Evolutionary conservation across 2,113 vertebrate species (phyloP), one percentile per base, ranked within the genome.

Genomic region (Equus przewalskii): DNA sequence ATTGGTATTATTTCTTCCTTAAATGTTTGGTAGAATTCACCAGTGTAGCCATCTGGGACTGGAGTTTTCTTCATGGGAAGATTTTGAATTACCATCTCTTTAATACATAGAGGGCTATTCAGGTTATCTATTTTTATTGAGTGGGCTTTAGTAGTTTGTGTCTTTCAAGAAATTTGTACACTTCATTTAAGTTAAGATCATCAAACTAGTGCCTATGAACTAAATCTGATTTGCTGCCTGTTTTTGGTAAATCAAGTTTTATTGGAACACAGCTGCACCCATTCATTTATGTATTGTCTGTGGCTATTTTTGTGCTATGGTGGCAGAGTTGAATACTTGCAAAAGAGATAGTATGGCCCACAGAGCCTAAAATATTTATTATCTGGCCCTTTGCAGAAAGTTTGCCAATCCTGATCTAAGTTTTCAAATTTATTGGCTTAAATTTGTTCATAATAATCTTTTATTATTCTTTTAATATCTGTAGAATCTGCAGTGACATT

Each of bases 201-300:
- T 88, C 51, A 15, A 26, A 54, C 65, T 75, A 49, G 24, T 94
- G 33, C 33, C 46, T 16, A 36, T 83, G 28, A 92, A 3, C 62
- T 87, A 62, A 67, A 46, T 62, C 12, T 62, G 54, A 11, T 67
- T 88, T 78, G 24, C 60, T 76, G 58, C 28, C 44, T 83, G 4
- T 26, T 95, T 89, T 83, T 91, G 81, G 44, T 83, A 64, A 65
- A 60, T 91, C 33, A 49, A 84, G 44, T 94, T 93, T 64, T 73
- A 41, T 62, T 69, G 69, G 7, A 51, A 60, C 21, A 69, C 4
- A 84, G 70, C 41, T 75, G 67, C 64, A 36, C 12, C 41, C 10
- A 7, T 91, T 91, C n/a, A 19, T 70, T 46, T 60, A 26, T 90
- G 13, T 94, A 36, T 58, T 76, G 13, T 54, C 41, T 64, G 7